Base-by-base conservation (phyloP, 2,888 invertebrate species). In the Oscheius myriophilus region DNA sequence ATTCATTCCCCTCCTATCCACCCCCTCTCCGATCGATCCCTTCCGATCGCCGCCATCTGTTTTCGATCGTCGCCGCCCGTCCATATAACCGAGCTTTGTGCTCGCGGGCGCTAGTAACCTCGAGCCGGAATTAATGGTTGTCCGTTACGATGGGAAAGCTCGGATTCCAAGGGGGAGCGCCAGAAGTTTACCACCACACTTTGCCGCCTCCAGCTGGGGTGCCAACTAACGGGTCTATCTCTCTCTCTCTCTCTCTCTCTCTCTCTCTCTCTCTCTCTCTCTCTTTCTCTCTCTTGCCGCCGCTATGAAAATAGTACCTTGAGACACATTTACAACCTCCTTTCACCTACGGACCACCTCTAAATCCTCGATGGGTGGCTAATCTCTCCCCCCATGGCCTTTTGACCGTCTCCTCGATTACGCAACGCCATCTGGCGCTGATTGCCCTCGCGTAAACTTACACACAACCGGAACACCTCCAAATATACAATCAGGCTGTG, bases 111-210 rank as follows among this genome's bases (percentile, higher is more conserved):
- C 58, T 23, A 42, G 42, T 42, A 14, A 42, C 58, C n/a, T 23
- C 58, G n/a, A 45, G n/a, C 61, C 61, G 49, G 49, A 61, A 39
- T 58, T 58, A 45, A 58, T 58, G 45, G 53, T 41, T 26, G 33
- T 54, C 33, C 25, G 33, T 33, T 18, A 18, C 57, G 18, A 14
- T 54, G 54, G 54, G 57, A 57, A 57, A 33, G 33, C 33, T 33
- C 33, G 33, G 33, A 33, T 33, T 3, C n/a, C 3, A 9, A 33
- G 33, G 33, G 33, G 33, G 33, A 33, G 33, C 33, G 33, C 33
- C 33, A 33, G 33, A 33, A 33, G 33, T 33, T 33, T 33, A 33
- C 33, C 33, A 33, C 33, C 33, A 33, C 3, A 9, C 33, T 9
- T 33, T 9, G 33, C 4, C 33, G 4, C 33, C 3, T 33, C 33